phyloP scores from a whole-genome alignment of 2,888 invertebrate species.

The Nymphalis c-album region DNA sequence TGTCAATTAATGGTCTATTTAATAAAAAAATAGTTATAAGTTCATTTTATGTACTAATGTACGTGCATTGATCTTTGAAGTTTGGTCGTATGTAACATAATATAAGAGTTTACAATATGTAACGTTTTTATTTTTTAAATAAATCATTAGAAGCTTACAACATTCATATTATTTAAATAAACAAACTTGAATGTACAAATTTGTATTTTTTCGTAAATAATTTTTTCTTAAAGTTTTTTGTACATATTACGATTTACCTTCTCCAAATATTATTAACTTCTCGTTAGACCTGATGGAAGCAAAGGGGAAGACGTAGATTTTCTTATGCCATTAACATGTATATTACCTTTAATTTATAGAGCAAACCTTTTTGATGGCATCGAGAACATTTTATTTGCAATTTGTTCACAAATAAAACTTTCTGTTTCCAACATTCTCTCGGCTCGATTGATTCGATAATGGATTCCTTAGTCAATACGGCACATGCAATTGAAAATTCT shows the following conservation, averaged over 20 bases:
- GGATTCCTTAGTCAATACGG: conserved; percentile 28
- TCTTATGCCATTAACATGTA: conserved; percentile 74
- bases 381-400: conserved; percentile 59
- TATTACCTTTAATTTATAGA: conserved; percentile 73
- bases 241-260: conserved; percentile 35
- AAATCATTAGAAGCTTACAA: too few relatives aligned
- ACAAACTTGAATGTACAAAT: too few relatives aligned
- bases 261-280: conserved; percentile 40
- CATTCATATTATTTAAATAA: too few relatives aligned
- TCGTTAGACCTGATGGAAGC: conserved; percentile 47
- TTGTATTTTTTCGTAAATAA: too few relatives aligned
- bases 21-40: too few relatives aligned
- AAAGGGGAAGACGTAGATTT: conserved; percentile 71
- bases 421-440: conserved; percentile 37
- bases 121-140: too few relatives aligned
- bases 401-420: conserved; percentile 49
- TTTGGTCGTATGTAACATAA: not conserved
- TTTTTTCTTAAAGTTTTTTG: too few relatives aligned
- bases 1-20: too few relatives aligned
- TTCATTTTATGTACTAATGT: too few relatives aligned
- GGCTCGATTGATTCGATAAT: conserved; percentile 36
- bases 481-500: conserved; percentile 10
- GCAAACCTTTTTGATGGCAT: conserved; percentile 61
- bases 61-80: too few relatives aligned
- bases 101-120: too few relatives aligned